Percentiles rank a stretch among this genome's conserved stretches.
These are phyloP conservation scores for Hydraecia micacea DNA, from an alignment of 2,888 invertebrate genomes.

Conservation along the genomic window DNA sequence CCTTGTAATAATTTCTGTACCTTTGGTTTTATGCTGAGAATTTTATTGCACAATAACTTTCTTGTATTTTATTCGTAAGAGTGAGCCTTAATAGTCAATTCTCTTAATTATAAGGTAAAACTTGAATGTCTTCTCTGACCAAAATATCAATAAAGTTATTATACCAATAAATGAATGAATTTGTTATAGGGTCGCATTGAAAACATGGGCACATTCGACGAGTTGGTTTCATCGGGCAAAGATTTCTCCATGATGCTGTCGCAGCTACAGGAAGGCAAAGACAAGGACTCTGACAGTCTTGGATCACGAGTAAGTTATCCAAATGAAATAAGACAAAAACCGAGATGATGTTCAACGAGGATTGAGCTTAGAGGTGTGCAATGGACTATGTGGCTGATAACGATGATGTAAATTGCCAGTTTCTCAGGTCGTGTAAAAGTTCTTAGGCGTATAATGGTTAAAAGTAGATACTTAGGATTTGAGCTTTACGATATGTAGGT, in stretches of 20 bases:
- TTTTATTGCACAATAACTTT: not conserved
- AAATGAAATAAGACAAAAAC: not conserved
- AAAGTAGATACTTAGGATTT: not conserved
- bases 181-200: conserved; percentile 88
- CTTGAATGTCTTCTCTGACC: not conserved
- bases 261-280: conserved; percentile 83
- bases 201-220: conserved; percentile 91
- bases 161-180: not conserved
- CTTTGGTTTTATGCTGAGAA: not conserved
- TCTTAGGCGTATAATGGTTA: not conserved
- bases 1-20: too few species aligned
- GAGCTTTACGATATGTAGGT: not conserved
- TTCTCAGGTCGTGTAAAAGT: not conserved
- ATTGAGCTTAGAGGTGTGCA: not conserved
- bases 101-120: not conserved
- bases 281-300: conserved; percentile 80
- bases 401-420: not conserved
- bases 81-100: not conserved
- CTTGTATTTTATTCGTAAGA: too few species aligned
- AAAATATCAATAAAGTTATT: conserved; percentile 2
- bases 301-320: conserved; percentile 76
- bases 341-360: not conserved
- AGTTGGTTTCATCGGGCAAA: conserved; percentile 89
- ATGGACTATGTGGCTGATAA: not conserved
- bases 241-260: conserved; percentile 90